These are phyloP conservation scores for Caenorhabditis parvicauda DNA, from an alignment of 2,888 invertebrate genomes.

Conservation along the genomic window DNA sequence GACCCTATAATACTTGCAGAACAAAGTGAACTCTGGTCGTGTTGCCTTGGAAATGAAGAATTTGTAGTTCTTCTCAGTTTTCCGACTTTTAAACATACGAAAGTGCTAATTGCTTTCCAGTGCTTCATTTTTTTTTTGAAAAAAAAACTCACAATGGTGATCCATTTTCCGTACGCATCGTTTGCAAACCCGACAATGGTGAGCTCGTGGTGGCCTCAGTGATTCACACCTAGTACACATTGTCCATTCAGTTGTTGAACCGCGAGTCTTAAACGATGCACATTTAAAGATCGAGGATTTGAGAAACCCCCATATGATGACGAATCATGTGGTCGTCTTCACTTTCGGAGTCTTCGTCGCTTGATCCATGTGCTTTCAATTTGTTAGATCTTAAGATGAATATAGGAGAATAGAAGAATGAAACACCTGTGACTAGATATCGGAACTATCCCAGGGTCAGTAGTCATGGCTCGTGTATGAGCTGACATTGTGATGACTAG, in stretches of 20 bases:
- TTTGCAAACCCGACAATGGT: slow-evolving; percentile 83
- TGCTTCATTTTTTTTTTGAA: background rate
- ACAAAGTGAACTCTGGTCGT: too few relatives aligned
- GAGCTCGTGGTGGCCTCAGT: slow-evolving; percentile 76
- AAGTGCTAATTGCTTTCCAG: background rate
- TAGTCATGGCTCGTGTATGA: slow-evolving; percentile 80
- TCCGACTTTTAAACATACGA: too few relatives aligned
- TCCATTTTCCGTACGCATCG: slow-evolving; percentile 80
- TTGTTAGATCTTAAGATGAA: background rate
- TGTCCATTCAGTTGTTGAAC: slow-evolving; percentile 67
- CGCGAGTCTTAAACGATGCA: slow-evolving; percentile 26
- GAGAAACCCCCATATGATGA: too few relatives aligned
- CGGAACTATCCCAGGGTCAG: slow-evolving; percentile 85
- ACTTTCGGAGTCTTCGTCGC: too few relatives aligned
- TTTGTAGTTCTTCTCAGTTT: too few relatives aligned
- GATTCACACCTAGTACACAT: slow-evolving; percentile 80
- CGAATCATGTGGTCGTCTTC: too few relatives aligned
- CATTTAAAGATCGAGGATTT: too few relatives aligned
- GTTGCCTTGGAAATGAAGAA: too few relatives aligned
- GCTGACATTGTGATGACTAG: slow-evolving; percentile 76
- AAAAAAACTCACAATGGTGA: slow-evolving; percentile 74
- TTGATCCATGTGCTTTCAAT: background rate
- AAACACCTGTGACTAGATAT: slow-evolving; percentile 72
- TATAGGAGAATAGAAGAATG: slow-evolving; percentile 66
- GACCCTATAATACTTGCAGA: too few relatives aligned